A percentile compares a stretch with the other conserved stretches of the same genome.
These are phyloP conservation scores for Melanotaenia maccullochi DNA, from an alignment of 2,797 vertebrate species.

Conservation along the genomic window DNA sequence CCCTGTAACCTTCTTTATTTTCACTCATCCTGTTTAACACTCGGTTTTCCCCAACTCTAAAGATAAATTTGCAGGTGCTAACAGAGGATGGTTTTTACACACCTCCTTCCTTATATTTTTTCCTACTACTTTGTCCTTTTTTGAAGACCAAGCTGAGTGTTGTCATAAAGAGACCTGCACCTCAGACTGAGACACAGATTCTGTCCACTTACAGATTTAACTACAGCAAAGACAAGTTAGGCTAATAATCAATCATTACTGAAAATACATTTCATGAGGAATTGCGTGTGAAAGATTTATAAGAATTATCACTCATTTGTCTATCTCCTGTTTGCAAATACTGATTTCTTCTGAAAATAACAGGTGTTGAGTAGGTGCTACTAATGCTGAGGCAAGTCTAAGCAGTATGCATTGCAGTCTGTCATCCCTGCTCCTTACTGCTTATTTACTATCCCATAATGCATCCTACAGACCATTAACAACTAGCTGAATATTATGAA, in stretches of 20 bases:
- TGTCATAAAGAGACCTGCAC: constrained; percentile 28
- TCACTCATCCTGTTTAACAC: constrained; percentile 16
- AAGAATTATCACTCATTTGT: not conserved
- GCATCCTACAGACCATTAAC: not conserved
- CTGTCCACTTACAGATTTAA: constrained; percentile 10
- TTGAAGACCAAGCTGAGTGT: constrained; percentile 41
- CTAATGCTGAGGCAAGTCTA: no score
- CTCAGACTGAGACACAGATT: constrained; percentile 33
- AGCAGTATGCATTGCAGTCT: not conserved
- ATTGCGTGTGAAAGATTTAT: not conserved
- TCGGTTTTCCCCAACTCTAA: not conserved
- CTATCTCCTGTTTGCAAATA: not conserved
- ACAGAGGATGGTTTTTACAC: constrained; percentile 15
- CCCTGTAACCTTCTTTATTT: constrained; percentile 37
- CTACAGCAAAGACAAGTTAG: not conserved
- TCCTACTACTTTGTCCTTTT: not conserved
- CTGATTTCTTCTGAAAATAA: not conserved
- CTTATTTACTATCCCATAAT: not conserved
- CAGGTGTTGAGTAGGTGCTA: not conserved
- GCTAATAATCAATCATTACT: not conserved
- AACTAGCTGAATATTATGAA: not conserved
- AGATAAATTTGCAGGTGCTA: not conserved
- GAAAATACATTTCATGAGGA: not conserved
- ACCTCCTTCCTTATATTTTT: constrained; percentile 20
- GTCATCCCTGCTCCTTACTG: not conserved